Evolutionary conservation across 2,888 invertebrate genomes (phyloP).

Genomic region (Oscheius sp.): DNA sequence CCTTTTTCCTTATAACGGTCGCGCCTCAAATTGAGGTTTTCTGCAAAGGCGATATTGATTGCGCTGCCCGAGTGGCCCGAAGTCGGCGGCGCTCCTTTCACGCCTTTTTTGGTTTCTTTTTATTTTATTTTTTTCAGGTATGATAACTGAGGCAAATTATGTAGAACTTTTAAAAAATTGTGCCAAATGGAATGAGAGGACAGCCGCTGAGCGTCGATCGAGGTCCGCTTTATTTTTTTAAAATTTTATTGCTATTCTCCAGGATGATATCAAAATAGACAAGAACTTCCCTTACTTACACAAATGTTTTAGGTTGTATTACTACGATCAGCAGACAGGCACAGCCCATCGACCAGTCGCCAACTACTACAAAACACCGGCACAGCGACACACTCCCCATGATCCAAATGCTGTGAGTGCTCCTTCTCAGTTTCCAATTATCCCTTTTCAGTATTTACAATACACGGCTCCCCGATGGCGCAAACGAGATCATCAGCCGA

Average conservation of each 20-base stretch:
- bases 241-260: not conserved
- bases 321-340: constrained; percentile 71
- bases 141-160: constrained; percentile 67
- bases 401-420: constrained; percentile 57
- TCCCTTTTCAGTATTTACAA: constrained; percentile 51
- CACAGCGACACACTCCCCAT: constrained; percentile 53
- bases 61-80: not conserved
- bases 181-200: constrained; percentile 67
- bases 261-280: not conserved
- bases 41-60: not conserved
- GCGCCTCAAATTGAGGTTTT: not conserved
- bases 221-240: constrained; percentile 38
- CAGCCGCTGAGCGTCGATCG: constrained; percentile 57
- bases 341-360: constrained; percentile 64
- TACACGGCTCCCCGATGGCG: constrained; percentile 67
- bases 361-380: constrained; percentile 54
- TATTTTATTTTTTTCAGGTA: constrained; percentile 24
- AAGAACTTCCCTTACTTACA: not conserved
- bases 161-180: constrained; percentile 71
- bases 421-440: not conserved
- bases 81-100: not conserved
- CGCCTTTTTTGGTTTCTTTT: not conserved
- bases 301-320: constrained; percentile 50
- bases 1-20: no score
- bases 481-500: constrained; percentile 57